Evolutionary conservation across 92 coral and sea anemone genomes (phyloP).

Genomic region (Epizoanthus illoricatus): DNA sequence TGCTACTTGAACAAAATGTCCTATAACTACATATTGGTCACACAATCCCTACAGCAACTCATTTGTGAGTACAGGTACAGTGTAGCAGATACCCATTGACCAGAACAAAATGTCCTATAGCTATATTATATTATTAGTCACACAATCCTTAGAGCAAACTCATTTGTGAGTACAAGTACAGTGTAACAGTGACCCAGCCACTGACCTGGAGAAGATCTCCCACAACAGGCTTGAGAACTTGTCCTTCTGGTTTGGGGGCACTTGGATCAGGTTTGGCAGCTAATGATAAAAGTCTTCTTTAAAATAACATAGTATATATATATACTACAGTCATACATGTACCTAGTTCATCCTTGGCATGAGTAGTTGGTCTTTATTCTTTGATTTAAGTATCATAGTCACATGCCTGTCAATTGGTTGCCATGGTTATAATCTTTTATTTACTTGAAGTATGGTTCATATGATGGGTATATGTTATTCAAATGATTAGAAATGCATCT

Average conservation of each 20-base stretch:
- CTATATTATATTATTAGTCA: background rate
- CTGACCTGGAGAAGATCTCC: conserved; percentile 84
- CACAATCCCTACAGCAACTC: too few relatives aligned
- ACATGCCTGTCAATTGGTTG: background rate
- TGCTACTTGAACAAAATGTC: too few relatives aligned
- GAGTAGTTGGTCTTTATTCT: too few relatives aligned
- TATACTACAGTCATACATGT: background rate
- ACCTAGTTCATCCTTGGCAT: background rate
- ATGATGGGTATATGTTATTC: too few relatives aligned
- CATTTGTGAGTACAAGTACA: too few relatives aligned
- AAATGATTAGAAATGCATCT: too few relatives aligned
- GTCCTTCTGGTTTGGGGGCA: conserved; percentile 99
- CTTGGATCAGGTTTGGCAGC: conserved; percentile 93
- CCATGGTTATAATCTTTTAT: background rate
- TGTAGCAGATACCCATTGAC: conserved; percentile 27
- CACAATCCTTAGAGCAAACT: too few relatives aligned
- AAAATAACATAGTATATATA: too few relatives aligned
- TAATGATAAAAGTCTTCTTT: background rate
- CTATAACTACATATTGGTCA: background rate
- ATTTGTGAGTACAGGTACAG: too few relatives aligned
- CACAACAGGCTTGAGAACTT: conserved; percentile 80
- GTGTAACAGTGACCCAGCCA: background rate
- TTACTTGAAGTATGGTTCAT: too few relatives aligned
- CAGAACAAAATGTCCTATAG: conserved; percentile 72
- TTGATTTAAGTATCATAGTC: background rate